A percentile compares a stretch with the other conserved stretches of the same genome.
These are phyloP conservation scores for Muntiacus muntjak DNA, from an alignment of 2,113 vertebrate genomes.

Conservation along the genomic window DNA sequence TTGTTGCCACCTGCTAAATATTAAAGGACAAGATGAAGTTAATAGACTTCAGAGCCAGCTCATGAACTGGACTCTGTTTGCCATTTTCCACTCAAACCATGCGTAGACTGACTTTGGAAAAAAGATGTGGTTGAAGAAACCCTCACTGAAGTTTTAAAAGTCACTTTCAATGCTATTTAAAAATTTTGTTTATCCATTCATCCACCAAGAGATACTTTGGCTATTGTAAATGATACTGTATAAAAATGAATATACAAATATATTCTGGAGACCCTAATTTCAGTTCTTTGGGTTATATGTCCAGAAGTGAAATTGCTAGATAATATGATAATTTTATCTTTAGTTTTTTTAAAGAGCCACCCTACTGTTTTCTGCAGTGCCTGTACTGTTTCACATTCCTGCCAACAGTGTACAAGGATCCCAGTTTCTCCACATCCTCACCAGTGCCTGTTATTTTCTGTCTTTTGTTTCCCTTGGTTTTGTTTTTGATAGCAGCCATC, in stretches of 20 bases:
- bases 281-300: not conserved
- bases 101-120: not conserved
- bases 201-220: not conserved
- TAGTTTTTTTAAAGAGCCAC: not conserved
- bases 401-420: not conserved
- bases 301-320: not conserved
- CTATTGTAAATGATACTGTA: not conserved
- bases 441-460: not conserved
- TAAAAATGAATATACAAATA: not conserved
- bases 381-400: not conserved
- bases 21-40: not conserved
- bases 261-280: not conserved
- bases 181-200: not conserved
- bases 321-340: not conserved
- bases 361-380: not conserved
- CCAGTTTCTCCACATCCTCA: not conserved
- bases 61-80: not conserved
- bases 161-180: not conserved
- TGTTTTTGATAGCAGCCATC: not conserved
- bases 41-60: not conserved
- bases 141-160: not conserved
- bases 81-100: not conserved
- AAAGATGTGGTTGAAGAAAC: not conserved
- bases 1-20: not conserved
- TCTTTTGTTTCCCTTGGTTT: not conserved